Percentiles rank a stretch among this genome's conserved stretches.
Conservation (phyloP, 1,140 invertebrate genomes). For the Copidosoma floridanum region DNA sequence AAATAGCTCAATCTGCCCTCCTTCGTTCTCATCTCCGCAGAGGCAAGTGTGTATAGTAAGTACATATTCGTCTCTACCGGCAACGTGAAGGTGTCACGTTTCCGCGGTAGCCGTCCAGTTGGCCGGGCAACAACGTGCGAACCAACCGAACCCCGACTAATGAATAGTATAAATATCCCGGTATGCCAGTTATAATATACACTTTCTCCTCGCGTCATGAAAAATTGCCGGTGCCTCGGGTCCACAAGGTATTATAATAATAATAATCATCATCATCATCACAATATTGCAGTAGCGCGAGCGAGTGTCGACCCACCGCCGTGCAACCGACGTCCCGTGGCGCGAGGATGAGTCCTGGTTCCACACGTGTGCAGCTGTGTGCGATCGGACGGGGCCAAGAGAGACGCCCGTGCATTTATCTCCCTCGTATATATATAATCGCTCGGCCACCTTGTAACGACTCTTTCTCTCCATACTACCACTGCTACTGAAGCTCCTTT, state of each 20-base stretch:
- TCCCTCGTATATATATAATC: no score
- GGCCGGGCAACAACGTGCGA: conserved; percentile 51
- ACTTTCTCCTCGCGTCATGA: neutral
- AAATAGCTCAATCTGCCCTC: neutral
- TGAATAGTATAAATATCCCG: conserved; percentile 48
- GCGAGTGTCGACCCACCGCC: conserved; percentile 29
- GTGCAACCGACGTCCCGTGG: conserved; percentile 17
- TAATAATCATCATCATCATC: no score
- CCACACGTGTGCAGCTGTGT: conserved; percentile 5
- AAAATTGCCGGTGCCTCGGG: conserved; percentile 7
- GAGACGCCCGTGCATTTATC: neutral
- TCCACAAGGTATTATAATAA: no score
- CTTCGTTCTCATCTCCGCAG: neutral
- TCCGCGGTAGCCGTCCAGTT: neutral
- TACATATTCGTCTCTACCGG: conserved; percentile 6
- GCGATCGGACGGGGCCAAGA: no score
- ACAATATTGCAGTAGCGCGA: neutral
- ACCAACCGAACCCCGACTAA: conserved; percentile 51
- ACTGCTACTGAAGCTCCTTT: no score
- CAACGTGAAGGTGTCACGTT: conserved; percentile 29
- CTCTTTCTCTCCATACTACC: no score
- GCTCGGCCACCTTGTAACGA: no score
- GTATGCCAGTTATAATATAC: no score
- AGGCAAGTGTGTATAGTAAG: neutral
- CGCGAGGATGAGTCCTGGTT: no score